Conservation (phyloP, 2,113 vertebrate genomes). For the Eulemur macaco region DNA sequence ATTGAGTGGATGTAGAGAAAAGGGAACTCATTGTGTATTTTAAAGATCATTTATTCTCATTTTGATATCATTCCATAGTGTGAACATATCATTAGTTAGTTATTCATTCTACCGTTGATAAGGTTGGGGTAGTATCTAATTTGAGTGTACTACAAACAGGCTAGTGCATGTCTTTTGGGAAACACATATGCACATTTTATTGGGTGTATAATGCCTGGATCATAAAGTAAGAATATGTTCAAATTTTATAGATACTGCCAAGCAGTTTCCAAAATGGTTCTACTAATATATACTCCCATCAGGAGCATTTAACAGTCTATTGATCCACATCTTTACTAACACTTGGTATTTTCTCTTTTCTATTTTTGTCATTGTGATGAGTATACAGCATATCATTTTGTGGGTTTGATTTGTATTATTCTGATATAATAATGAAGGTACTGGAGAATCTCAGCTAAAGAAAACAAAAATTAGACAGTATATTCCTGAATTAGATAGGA, state of each 20-base stretch:
- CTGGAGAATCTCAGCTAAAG: not conserved
- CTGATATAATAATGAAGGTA: not conserved
- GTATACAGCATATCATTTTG: not conserved
- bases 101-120: not conserved
- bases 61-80: not conserved
- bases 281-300: not conserved
- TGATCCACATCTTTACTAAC: not conserved
- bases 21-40: not conserved
- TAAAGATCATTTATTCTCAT: not conserved
- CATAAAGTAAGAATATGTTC: not conserved
- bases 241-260: not conserved
- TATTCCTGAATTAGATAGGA: no score
- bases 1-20: not conserved
- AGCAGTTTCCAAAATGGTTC: not conserved
- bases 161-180: not conserved
- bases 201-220: not conserved
- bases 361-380: not conserved
- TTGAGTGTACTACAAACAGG: not conserved
- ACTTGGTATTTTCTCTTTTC: not conserved
- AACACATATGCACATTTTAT: not conserved
- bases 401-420: not conserved
- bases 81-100: not conserved
- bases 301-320: not conserved
- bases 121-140: not conserved
- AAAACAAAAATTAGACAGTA: not conserved